Conservation (phyloP, 2,888 invertebrate species). For the Polymixis lichenea region DNA sequence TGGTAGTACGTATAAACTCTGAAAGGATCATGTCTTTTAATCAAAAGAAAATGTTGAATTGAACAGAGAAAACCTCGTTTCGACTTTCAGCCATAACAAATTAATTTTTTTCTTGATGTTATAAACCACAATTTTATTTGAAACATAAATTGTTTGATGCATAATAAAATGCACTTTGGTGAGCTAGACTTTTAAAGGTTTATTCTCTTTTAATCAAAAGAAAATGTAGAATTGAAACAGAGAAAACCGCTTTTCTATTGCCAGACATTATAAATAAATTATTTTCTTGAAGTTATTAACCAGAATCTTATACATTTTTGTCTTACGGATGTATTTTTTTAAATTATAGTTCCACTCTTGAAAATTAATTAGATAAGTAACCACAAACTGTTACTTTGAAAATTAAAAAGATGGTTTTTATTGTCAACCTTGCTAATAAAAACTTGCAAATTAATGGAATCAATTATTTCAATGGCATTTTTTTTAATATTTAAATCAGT, state of each 20-base stretch:
- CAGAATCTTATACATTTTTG: neutral
- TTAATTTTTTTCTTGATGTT: slow-evolving; percentile 1
- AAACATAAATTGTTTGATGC: neutral
- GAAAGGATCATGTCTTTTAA: neutral
- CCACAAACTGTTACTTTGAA: neutral
- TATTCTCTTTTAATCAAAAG: slow-evolving; percentile 10
- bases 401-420: neutral
- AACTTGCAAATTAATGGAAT: slow-evolving; percentile 15
- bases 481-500: neutral
- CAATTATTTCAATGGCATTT: slow-evolving; percentile 23
- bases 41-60: slow-evolving; percentile 15
- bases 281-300: neutral
- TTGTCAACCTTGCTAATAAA: neutral
- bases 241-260: neutral
- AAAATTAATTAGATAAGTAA: slow-evolving; percentile 24
- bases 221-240: neutral
- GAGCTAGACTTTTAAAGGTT: neutral
- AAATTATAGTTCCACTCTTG: neutral
- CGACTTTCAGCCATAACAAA: neutral
- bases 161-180: slow-evolving; percentile 2
- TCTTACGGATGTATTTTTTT: neutral
- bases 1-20: neutral
- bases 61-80: neutral
- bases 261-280: neutral
- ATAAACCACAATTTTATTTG: neutral